A percentile compares a stretch with the other conserved stretches of the same genome.
These are phyloP conservation scores for Lasiurus borealis DNA, from an alignment of 2,113 vertebrate genomes.

Conservation along the genomic window DNA sequence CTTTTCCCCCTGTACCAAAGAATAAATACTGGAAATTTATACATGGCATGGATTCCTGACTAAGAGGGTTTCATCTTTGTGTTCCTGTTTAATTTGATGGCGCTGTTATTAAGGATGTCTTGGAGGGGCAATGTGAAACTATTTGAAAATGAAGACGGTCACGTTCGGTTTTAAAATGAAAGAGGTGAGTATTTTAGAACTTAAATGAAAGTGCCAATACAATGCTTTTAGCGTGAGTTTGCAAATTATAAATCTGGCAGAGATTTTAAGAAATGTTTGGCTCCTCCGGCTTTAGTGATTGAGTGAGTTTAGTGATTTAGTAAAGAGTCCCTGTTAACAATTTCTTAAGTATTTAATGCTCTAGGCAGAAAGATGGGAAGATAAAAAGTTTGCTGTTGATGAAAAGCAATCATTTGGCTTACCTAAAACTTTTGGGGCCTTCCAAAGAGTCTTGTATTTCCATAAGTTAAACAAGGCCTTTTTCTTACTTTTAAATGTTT, in stretches of 20 bases:
- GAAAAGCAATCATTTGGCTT: conserved; percentile 57
- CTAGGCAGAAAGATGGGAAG: conserved; percentile 27
- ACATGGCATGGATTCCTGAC: background rate
- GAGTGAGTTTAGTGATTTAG: conserved; percentile 57
- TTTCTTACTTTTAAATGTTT: conserved; percentile 33
- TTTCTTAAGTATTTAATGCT: conserved; percentile 74
- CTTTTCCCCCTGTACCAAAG: background rate
- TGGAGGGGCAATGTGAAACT: background rate
- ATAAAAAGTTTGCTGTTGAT: conserved; percentile 64
- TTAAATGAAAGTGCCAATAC: conserved; percentile 23
- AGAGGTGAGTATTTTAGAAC: background rate
- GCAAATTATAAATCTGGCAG: conserved; percentile 66
- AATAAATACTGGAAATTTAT: background rate
- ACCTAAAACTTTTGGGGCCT: background rate
- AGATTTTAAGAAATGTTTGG: conserved; percentile 65
- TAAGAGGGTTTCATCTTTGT: background rate
- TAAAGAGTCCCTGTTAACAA: conserved; percentile 54
- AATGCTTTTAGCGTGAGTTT: conserved; percentile 68
- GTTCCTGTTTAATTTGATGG: background rate
- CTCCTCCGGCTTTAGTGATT: conserved; percentile 56
- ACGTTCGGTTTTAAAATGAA: conserved; percentile 31
- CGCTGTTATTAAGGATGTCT: background rate
- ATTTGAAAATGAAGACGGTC: conserved; percentile 6
- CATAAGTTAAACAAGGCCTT: background rate
- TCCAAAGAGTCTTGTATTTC: conserved; percentile 16